Evolutionary conservation across 2,888 invertebrate species (phyloP).

Genomic region (Vanessa cardui): DNA sequence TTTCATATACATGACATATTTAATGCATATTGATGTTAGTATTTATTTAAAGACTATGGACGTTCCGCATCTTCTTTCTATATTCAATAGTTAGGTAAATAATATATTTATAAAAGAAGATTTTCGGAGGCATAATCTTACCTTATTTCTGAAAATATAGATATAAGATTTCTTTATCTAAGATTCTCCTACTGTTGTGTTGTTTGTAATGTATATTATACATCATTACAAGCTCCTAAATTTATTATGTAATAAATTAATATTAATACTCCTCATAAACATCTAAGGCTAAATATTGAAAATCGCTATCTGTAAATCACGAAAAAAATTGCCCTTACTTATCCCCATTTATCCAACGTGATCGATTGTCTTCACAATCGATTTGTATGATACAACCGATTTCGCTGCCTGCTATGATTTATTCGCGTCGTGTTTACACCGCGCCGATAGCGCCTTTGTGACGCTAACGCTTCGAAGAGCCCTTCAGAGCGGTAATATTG

Average conservation of each 20-base stretch:
- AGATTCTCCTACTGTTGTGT: too few relatives aligned
- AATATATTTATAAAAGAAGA: too few relatives aligned
- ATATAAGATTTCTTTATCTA: too few relatives aligned
- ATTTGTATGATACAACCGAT: slow-evolving; percentile 58
- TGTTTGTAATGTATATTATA: too few relatives aligned
- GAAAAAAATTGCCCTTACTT: slow-evolving; percentile 34
- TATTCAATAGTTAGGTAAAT: too few relatives aligned
- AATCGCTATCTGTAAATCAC: slow-evolving; percentile 27
- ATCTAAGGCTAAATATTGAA: slow-evolving; percentile 1
- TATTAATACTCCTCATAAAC: slow-evolving; percentile 1
- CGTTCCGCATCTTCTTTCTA: too few relatives aligned
- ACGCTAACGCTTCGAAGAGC: slow-evolving; percentile 50
- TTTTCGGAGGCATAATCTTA: too few relatives aligned
- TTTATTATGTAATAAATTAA: not conserved
- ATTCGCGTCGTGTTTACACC: slow-evolving; percentile 64
- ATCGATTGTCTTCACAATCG: slow-evolving; percentile 62
- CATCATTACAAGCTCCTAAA: too few relatives aligned
- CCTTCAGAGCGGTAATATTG: slow-evolving; percentile 56
- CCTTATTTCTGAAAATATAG: too few relatives aligned
- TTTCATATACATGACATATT: too few relatives aligned
- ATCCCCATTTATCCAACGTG: slow-evolving; percentile 51
- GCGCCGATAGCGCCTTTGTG: slow-evolving; percentile 63
- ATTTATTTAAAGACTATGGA: too few relatives aligned
- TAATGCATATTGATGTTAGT: too few relatives aligned
- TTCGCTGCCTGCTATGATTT: slow-evolving; percentile 61